Percentiles rank a stretch among this genome's conserved stretches.
phyloP scores from a whole-genome alignment of 2,888 invertebrate genomes.

The Lottia scabra region DNA sequence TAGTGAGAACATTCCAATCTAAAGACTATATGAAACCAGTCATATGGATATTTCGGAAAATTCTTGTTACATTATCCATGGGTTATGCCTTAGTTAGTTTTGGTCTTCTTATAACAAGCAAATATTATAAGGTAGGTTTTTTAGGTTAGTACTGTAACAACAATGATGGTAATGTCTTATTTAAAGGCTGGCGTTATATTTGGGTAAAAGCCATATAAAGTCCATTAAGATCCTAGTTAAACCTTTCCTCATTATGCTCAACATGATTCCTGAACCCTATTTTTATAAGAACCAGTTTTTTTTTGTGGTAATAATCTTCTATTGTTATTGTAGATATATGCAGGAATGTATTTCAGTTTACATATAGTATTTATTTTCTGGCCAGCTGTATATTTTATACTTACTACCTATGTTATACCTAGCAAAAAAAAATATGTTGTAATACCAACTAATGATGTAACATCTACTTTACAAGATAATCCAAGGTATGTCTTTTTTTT shows the following conservation, averaged over 20 bases:
- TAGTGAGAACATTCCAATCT: conserved; percentile 14
- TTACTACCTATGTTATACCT: conserved; percentile 20
- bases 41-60: conserved; percentile 49
- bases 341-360: conserved; percentile 45
- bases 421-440: neutral
- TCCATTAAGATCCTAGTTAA: too few relatives aligned
- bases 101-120: conserved; percentile 50
- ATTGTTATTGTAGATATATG: conserved; percentile 43
- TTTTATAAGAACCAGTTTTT: too few relatives aligned
- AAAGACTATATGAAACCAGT: conserved; percentile 31
- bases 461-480: too few relatives aligned
- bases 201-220: too few relatives aligned
- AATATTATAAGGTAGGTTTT: conserved; percentile 51
- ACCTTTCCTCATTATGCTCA: too few relatives aligned
- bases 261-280: too few relatives aligned
- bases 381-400: conserved; percentile 30
- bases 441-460: too few relatives aligned
- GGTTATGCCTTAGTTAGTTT: conserved; percentile 63
- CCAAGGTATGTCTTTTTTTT: too few relatives aligned
- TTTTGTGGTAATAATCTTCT: neutral
- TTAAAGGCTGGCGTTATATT: too few relatives aligned
- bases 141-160: neutral
- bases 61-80: conserved; percentile 48
- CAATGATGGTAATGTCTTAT: too few relatives aligned
- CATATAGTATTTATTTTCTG: conserved; percentile 38